phyloP scores from a whole-genome alignment of 2,797 vertebrate genomes.

The Sebastes itinus region DNA sequence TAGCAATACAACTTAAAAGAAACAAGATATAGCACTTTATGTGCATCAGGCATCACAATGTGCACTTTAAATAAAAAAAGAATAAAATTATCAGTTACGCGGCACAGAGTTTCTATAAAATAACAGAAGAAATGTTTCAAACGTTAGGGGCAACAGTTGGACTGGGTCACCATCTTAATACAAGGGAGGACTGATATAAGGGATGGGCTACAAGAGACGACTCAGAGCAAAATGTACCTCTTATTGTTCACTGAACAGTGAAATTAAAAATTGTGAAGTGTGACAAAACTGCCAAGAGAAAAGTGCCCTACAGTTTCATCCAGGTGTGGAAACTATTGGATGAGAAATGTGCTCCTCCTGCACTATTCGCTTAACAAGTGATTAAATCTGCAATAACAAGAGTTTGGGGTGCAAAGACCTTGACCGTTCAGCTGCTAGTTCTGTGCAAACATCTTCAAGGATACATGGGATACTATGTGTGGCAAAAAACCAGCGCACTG shows the following conservation, averaged over 20 bases:
- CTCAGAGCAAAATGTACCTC: conserved; percentile 37
- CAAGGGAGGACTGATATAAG: conserved; percentile 14
- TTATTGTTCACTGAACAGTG: conserved; percentile 67
- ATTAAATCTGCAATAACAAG: conserved; percentile 60
- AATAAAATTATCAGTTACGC: not conserved
- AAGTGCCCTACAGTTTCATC: conserved; percentile 19
- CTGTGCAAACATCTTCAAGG: conserved; percentile 13
- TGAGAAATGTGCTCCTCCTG: conserved; percentile 48
- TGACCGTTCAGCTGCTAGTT: conserved; percentile 11
- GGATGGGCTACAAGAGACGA: conserved; percentile 1
- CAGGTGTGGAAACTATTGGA: conserved; percentile 48
- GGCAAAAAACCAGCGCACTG: not conserved
- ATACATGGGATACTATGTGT: not conserved
- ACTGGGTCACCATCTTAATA: conserved; percentile 27
- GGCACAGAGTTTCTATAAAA: not conserved
- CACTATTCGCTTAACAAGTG: conserved; percentile 52
- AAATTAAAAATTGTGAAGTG: conserved; percentile 75
- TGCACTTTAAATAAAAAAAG: not conserved
- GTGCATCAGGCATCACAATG: not conserved
- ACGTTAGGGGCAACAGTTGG: not conserved
- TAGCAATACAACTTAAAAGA: not conserved
- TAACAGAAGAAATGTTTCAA: conserved; percentile 15
- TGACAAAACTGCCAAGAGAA: conserved; percentile 62
- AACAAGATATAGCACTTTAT: not conserved
- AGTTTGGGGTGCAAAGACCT: conserved; percentile 29